Conservation (phyloP, 2,888 invertebrate genomes). For the Mantis religiosa region DNA sequence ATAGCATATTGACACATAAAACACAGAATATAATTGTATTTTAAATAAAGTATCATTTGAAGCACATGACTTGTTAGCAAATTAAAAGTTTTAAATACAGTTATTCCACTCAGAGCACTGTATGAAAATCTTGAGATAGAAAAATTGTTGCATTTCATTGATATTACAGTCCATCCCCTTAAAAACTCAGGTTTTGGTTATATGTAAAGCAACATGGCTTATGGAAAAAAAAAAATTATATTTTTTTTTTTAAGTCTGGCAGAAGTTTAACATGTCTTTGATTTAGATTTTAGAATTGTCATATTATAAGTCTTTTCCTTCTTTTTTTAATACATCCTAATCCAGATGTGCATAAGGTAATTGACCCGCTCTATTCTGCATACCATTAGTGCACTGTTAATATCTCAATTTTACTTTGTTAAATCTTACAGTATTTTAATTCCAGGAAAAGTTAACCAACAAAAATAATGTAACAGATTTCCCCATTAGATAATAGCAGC, state of each 20-base stretch:
- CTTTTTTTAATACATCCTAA: not conserved
- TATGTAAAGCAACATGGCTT: conserved; percentile 5
- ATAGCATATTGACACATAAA: conserved; percentile 1
- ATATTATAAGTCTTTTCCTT: not conserved
- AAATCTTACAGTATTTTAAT: not conserved
- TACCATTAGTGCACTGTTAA: conserved; percentile 18
- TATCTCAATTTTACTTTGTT: conserved; percentile 11
- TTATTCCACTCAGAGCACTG: conserved; percentile 17
- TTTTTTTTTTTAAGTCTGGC: not conserved
- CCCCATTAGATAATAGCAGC: not conserved
- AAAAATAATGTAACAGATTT: conserved; percentile 17
- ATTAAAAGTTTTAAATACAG: conserved; percentile 11
- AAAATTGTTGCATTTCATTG: conserved; percentile 17
- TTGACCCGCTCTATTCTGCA: conserved; percentile 13
- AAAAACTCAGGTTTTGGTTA: conserved; percentile 2
- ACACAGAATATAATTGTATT: conserved; percentile 8
- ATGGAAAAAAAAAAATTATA: not conserved
- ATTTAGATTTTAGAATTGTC: conserved; percentile 9
- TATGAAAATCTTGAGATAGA: conserved; percentile 19
- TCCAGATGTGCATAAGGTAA: conserved; percentile 3
- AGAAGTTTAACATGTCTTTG: not conserved
- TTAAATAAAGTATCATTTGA: conserved; percentile 8
- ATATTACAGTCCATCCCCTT: not conserved
- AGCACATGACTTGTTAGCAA: conserved; percentile 4
- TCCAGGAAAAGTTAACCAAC: conserved; percentile 8